Evolutionary conservation across 2,888 invertebrate genomes (phyloP), one percentile per base, ranked within the genome.

Genomic region (Clivina fossor): DNA sequence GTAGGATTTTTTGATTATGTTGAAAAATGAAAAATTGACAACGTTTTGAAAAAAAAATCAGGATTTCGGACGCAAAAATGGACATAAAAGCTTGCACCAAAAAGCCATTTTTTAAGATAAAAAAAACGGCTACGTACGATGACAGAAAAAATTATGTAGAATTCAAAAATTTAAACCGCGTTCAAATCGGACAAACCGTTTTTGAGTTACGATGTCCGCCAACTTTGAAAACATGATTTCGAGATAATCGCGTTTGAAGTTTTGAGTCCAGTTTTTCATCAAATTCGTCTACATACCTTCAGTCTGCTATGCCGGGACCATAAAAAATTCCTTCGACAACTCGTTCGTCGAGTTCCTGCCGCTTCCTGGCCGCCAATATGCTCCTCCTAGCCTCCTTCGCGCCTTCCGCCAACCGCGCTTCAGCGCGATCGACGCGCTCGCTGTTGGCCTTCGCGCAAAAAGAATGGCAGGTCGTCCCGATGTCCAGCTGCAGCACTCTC

Each of bases 221-320:
- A 22, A 9, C 8, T 56, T 19, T 9, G 38, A 56, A 56, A 56
- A 56, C 35, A 26, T 18, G 19, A 48, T 48, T 56, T 48, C 24
- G 41, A 56, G 55, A 56, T 48, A 56, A 56, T 48, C 48, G 40
- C 55, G 38, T 47, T 56, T 56, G 19, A 56, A 56, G 55, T 47
- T 56, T 35, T 16, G 35, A 16, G 35, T 35, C 8, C 11, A 28
- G 2, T 33, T 15, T 43, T 33, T 33, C 19, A 28, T 18, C 43
- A 19, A 11, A 44, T 22, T 35, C 8, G 28, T 44, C 33, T 8
- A 53, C 22, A 28, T 53, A 44, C 13, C 8, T 28, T 35, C 18
- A 43, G 38, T 53, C 44, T 7, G 53, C 46, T 16, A 46, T 38
- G 9, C 46, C 54, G 18, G 38, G 9, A 20, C 30, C 46, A 54